Base-by-base conservation (phyloP, 2,888 invertebrate genomes). In the Himalopsyche anomala region DNA sequence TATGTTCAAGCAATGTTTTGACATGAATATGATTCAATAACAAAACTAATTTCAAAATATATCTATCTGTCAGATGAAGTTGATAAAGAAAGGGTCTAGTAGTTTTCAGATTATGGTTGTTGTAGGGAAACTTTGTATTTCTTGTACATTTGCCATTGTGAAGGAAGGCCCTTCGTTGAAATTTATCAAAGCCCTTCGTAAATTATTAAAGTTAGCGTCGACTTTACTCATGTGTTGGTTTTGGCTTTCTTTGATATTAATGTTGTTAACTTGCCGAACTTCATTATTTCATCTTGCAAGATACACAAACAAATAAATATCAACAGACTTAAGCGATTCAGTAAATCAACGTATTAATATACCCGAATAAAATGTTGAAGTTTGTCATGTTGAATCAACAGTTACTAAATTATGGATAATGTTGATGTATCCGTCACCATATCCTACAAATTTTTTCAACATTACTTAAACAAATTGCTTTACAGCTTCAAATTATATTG, bases 1-100 rank as follows among this genome's bases (percentile, higher is more conserved):
- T 82, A 81, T 80, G 54, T 80, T 84, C 80, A 45, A 79, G 79
- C 19, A 84, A 86, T 86, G 84, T 86, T 86, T 84, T 82, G 86
- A 87, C 85, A 86, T 79, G 86, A 87, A 87, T 87, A 86, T 86
- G 86, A 87, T 87, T 87, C 87, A 87, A 87, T 87, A 87, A 86
- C 85, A 86, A 86, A 87, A 87, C 87, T 87, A 85, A 87, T 87
- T 86, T 81, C 81, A 82, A 85, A 85, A 84, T 55, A 86, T 87
- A 84, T 86, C 74, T 85, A 82, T 79, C 74, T 87, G 86, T 87
- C 87, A 81, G 83, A 55, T 17, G 74, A 36, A 54, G 82, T 82
- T 82, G 84, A 84, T 86, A 87, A 84, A 87, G 86, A 86, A 87
- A 85, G 85, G 84, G 82, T 82, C 82, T 42, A 42, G 38, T 28